Evolutionary conservation across 1,140 invertebrate species (phyloP).

Genomic region (Zaprionus lachaisei): DNA sequence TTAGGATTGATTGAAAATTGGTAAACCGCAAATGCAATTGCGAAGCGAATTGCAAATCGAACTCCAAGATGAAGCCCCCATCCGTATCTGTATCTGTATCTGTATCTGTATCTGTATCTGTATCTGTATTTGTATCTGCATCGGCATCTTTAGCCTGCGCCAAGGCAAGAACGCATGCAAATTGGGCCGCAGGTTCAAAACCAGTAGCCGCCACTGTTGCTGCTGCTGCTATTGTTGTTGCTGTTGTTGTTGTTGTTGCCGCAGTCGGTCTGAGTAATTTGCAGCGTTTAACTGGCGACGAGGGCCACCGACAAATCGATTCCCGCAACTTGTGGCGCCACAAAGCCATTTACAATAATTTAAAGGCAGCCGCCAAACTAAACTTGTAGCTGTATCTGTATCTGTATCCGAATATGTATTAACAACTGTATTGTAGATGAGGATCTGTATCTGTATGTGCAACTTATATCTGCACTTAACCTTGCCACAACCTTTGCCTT

Average conservation of each 20-base stretch:
- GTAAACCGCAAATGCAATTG: conserved; percentile 78
- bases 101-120: conserved; percentile 12
- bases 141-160: neutral
- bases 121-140: conserved; percentile 8
- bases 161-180: conserved; percentile 61
- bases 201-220: conserved; percentile 42
- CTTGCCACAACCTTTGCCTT: conserved; percentile 26
- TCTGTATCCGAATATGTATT: too few species aligned
- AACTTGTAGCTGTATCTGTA: neutral
- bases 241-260: neutral
- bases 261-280: conserved; percentile 57
- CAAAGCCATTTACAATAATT: conserved; percentile 74
- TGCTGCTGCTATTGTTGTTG: neutral
- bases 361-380: conserved; percentile 55
- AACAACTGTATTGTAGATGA: too few species aligned
- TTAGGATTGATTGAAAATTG: conserved; percentile 77
- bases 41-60: conserved; percentile 77
- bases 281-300: conserved; percentile 77
- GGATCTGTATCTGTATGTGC: too few species aligned
- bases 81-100: neutral
- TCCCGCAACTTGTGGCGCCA: conserved; percentile 73
- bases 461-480: conserved; percentile 13
- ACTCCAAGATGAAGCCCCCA: conserved; percentile 4
- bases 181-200: conserved; percentile 63
- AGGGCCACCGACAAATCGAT: conserved; percentile 75